A percentile compares a stretch with the other conserved stretches of the same genome.
phyloP scores from a whole-genome alignment of 2,888 invertebrate species.

The Cephus spinipes region DNA sequence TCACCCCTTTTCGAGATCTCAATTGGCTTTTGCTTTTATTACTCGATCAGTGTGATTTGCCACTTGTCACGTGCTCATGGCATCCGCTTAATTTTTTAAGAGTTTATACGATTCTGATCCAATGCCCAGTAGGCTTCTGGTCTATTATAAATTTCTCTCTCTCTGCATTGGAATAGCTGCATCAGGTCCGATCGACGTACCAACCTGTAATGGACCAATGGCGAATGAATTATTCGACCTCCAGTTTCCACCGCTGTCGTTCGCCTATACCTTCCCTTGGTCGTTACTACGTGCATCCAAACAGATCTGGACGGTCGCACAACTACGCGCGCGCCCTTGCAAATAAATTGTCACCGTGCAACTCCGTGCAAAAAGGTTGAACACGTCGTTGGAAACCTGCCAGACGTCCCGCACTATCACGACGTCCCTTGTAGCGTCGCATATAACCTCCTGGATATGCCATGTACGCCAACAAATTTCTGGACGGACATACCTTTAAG shows the following conservation, averaged over 20 bases:
- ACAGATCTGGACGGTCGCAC: background rate
- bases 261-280: background rate
- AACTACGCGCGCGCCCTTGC: background rate
- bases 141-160: background rate
- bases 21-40: too few relatives aligned
- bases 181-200: background rate
- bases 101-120: background rate
- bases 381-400: conserved; percentile 48
- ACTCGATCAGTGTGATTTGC: too few relatives aligned
- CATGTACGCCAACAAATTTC: conserved; percentile 13
- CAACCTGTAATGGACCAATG: background rate
- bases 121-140: background rate
- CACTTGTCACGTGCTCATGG: too few relatives aligned
- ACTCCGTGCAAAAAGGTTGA: conserved; percentile 34
- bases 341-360: background rate
- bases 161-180: background rate
- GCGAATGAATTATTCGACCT: background rate
- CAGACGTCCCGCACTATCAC: conserved; percentile 30
- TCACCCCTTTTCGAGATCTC: background rate
- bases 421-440: background rate
- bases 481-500: background rate
- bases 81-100: background rate
- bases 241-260: background rate
- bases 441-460: background rate
- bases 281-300: background rate